Evolutionary conservation across 2,113 vertebrate species (phyloP).

Genomic region (Taxidea taxus): DNA sequence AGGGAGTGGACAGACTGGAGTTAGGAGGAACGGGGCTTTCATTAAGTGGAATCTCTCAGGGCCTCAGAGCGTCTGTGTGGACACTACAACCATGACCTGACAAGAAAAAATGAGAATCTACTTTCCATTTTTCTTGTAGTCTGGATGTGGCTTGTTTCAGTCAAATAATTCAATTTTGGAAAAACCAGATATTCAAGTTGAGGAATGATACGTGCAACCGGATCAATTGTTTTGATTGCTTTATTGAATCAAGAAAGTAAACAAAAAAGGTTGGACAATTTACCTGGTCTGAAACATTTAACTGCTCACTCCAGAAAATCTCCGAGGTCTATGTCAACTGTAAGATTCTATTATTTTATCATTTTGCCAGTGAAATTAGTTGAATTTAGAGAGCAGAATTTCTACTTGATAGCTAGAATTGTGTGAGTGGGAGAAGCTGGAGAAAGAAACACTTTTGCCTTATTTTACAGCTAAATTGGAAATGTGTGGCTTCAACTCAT

Average conservation of each 20-base stretch:
- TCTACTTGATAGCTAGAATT: background rate
- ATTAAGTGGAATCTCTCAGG: conserved; percentile 43
- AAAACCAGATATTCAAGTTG: conserved; percentile 43
- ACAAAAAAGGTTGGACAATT: background rate
- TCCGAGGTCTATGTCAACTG: background rate
- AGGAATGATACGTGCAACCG: background rate
- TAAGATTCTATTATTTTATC: background rate
- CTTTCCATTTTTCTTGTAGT: background rate
- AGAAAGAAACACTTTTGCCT: background rate
- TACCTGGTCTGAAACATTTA: conserved; percentile 13
- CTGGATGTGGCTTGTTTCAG: background rate
- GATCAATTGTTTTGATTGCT: conserved; percentile 35
- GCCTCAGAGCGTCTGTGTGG: background rate
- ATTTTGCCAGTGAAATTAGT: background rate
- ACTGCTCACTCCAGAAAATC: conserved; percentile 3
- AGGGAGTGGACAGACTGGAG: conserved; percentile 13
- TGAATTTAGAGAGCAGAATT: background rate
- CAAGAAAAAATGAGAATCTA: background rate
- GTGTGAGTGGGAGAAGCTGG: background rate
- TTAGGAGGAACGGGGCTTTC: conserved; percentile 16
- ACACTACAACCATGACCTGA: background rate
- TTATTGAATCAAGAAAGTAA: conserved; percentile 56
- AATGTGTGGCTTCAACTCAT: background rate
- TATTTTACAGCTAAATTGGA: background rate
- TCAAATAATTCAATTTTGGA: conserved; percentile 52